phyloP scores from a whole-genome alignment of 2,113 vertebrate species.

The Apeltes quadracus region DNA sequence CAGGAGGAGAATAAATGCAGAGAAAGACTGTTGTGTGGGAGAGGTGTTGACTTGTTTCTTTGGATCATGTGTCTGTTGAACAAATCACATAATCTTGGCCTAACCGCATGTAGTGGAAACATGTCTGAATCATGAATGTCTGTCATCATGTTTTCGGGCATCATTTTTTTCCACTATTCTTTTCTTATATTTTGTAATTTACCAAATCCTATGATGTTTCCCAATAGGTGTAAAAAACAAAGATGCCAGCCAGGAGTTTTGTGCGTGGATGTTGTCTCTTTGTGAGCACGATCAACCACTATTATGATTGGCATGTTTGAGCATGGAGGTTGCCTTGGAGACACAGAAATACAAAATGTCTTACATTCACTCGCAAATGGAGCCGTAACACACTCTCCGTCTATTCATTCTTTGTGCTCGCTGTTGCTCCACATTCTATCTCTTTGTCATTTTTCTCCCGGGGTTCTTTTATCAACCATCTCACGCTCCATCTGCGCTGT shows the following conservation, averaged over 20 bases:
- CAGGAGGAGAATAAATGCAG: constrained; percentile 57
- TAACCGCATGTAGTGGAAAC: constrained; percentile 31
- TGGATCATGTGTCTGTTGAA: constrained; percentile 67
- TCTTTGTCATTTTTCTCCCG: constrained; percentile 14
- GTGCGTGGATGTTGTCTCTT: constrained; percentile 40
- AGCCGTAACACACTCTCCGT: constrained; percentile 13
- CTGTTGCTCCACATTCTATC: constrained; percentile 22
- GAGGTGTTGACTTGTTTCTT: constrained; percentile 75
- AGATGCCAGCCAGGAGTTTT: constrained; percentile 19
- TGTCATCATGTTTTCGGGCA: constrained; percentile 21
- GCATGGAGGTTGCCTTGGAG: constrained; percentile 70
- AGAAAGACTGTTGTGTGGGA: constrained; percentile 76
- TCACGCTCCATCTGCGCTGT: constrained; percentile 45
- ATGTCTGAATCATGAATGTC: constrained; percentile 54
- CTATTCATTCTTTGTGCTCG: constrained; percentile 35
- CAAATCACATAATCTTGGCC: constrained; percentile 60
- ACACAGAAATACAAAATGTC: constrained; percentile 69
- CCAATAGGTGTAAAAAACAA: constrained; percentile 1
- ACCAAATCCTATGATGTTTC: background rate
- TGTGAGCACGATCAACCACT: constrained; percentile 44
- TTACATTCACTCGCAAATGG: constrained; percentile 48
- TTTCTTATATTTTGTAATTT: background rate
- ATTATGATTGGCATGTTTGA: constrained; percentile 61
- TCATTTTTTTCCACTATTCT: background rate
- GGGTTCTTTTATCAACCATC: constrained; percentile 31